A percentile compares a stretch with the other conserved stretches of the same genome.
Conservation (phyloP, 2,113 vertebrate genomes). For the Aptenodytes patagonicus region DNA sequence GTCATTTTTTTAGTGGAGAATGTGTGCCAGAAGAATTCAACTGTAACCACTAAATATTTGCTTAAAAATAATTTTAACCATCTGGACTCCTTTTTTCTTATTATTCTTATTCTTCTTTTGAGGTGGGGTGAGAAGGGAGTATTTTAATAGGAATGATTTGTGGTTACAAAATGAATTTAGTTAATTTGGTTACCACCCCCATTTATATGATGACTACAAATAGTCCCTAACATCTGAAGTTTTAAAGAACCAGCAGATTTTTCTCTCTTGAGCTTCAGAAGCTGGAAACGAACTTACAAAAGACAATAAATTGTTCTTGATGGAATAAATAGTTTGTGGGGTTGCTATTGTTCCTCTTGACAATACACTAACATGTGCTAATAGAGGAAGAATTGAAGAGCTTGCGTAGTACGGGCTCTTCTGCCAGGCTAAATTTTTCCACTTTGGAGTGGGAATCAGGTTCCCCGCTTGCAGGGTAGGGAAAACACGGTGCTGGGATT, state of each 20-base stretch:
- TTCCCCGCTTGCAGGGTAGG: background rate
- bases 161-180: slow-evolving; percentile 70
- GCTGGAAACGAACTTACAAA: slow-evolving; percentile 61
- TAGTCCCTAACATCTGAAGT: slow-evolving; percentile 65
- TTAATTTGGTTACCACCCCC: slow-evolving; percentile 71
- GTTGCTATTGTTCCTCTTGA: slow-evolving; percentile 61
- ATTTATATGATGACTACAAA: slow-evolving; percentile 72
- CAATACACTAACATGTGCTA: slow-evolving; percentile 61
- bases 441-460: slow-evolving; percentile 40
- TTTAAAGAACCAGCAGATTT: slow-evolving; percentile 61
- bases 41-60: slow-evolving; percentile 77
- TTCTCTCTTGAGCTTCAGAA: slow-evolving; percentile 62
- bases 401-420: slow-evolving; percentile 43
- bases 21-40: slow-evolving; percentile 76
- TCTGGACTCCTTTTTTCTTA: slow-evolving; percentile 72
- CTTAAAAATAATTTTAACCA: slow-evolving; percentile 81
- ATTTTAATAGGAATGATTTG: slow-evolving; percentile 72
- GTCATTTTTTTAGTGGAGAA: slow-evolving; percentile 73
- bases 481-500: background rate
- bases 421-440: slow-evolving; percentile 57
- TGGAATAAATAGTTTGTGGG: slow-evolving; percentile 65
- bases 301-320: slow-evolving; percentile 63
- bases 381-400: slow-evolving; percentile 64
- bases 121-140: slow-evolving; percentile 62
- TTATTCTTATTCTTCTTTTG: slow-evolving; percentile 65